Base-by-base conservation (phyloP, 2,797 vertebrate genomes). In the Numenius phaeopus region DNA sequence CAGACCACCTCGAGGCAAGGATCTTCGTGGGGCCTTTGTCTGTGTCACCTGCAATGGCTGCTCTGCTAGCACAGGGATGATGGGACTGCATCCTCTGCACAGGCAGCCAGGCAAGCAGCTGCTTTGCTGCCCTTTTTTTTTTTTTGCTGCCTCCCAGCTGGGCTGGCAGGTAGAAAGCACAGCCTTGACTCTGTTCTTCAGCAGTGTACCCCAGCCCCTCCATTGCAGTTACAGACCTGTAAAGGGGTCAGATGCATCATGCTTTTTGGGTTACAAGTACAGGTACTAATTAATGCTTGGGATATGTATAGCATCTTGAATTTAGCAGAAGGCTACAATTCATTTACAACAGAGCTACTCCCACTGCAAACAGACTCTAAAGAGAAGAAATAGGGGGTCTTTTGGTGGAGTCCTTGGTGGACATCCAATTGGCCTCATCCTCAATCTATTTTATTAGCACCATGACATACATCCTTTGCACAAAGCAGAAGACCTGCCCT, bases 31-130 rank as follows among this genome's bases (percentile, higher is more conserved):
- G 24, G 27, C 5, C 18, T 75, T 79, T 7, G 1, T 32, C 54
- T 16, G 8, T n/a, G n/a, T n/a, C n/a, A n/a, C n/a, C n/a, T n/a
- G 64, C 47, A 50, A 19, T 50, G 2, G 2, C 27, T 39, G 64
- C 29, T 32, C 52, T 21, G 22, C 7, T 3, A 2, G 71, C 21
- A 30, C 9, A 9, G 26, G 23, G 16, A 18, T 1, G 4, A 19
- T 1, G 5, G 20, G 21, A 17, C n/a, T 71, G 34, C 3, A 2
- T 20, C 18, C 54, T 18, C 12, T 3, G 3, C 2, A 2, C 1
- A 2, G 49, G 17, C 22, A 83, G 44, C 8, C 16, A 29, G 61
- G 14, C 1, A 5, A 52, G 44, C 34, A 42, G 39, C 22, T 37
- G 29, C 24, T 71, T 20, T 67, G 26, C 30, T 37, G 52, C 4